These are phyloP conservation scores for Melangyna quadrimaculata DNA, from an alignment of 2,888 invertebrate species.

Conservation along the genomic window DNA sequence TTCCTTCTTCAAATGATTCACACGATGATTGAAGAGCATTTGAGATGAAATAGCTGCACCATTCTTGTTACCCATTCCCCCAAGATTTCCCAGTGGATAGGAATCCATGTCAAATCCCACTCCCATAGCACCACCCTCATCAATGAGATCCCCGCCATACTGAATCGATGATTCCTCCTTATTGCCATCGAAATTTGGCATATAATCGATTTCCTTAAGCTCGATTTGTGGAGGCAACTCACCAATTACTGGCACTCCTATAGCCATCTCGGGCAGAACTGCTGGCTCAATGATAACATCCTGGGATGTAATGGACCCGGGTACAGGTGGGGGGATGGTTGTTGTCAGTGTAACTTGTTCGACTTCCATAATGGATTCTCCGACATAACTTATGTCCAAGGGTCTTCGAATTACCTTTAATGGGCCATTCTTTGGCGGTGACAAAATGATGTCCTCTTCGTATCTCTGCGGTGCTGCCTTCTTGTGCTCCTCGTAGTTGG, in stretches of 20 bases:
- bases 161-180: constrained; percentile 79
- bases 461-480: constrained; percentile 74
- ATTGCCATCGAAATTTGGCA: constrained; percentile 77
- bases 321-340: constrained; percentile 27
- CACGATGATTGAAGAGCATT: constrained; percentile 75
- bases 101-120: constrained; percentile 79
- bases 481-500: constrained; percentile 76
- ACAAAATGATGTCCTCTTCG: constrained; percentile 80
- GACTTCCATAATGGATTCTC: constrained; percentile 81
- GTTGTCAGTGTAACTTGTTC: constrained; percentile 77
- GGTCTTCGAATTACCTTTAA: constrained; percentile 79
- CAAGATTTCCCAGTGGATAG: constrained; percentile 79
- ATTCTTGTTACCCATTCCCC: constrained; percentile 71
- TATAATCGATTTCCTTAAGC: constrained; percentile 80
- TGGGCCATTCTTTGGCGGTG: constrained; percentile 78
- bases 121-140: constrained; percentile 76
- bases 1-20: constrained; percentile 78
- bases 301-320: constrained; percentile 56
- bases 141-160: constrained; percentile 80
- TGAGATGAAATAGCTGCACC: constrained; percentile 74
- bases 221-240: constrained; percentile 81
- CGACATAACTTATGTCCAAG: constrained; percentile 80
- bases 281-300: constrained; percentile 81
- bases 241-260: constrained; percentile 81
- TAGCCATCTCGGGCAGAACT: constrained; percentile 79